Percentiles rank a stretch among this genome's conserved stretches.
phyloP scores from a whole-genome alignment of 2,888 invertebrate species.

The Lagria hirta region DNA sequence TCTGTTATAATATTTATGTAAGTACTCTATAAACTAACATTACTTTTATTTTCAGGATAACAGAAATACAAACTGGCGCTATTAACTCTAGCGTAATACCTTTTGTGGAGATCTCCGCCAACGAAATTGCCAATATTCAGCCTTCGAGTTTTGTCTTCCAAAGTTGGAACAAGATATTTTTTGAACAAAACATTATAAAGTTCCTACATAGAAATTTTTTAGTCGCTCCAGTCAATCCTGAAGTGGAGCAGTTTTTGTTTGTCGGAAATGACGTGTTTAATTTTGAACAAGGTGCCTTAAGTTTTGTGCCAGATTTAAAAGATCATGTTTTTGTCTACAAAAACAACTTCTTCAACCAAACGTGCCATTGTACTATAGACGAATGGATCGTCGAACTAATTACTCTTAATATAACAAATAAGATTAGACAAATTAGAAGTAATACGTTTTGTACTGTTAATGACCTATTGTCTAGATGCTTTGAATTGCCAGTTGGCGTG shows the following conservation, averaged over 20 bases:
- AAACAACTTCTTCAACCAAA: constrained; percentile 64
- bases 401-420: constrained; percentile 51
- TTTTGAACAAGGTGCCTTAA: constrained; percentile 58
- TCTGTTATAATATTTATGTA: constrained; percentile 2
- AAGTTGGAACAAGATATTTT: constrained; percentile 64
- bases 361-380: constrained; percentile 65
- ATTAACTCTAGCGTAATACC: constrained; percentile 67
- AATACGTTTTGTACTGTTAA: constrained; percentile 67
- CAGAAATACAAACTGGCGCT: constrained; percentile 63
- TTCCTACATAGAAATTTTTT: constrained; percentile 54
- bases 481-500: constrained; percentile 65
- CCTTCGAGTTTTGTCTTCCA: constrained; percentile 64
- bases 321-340: constrained; percentile 56
- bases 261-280: constrained; percentile 61
- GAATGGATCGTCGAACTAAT: constrained; percentile 58
- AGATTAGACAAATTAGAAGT: constrained; percentile 54
- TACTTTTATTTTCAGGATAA: constrained; percentile 60
- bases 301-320: constrained; percentile 61
- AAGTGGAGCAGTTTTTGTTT: constrained; percentile 55
- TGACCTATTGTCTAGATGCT: constrained; percentile 63
- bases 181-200: constrained; percentile 68
- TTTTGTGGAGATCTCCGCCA: constrained; percentile 61
- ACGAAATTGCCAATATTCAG: constrained; percentile 62
- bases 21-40: not conserved
- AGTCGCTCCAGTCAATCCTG: constrained; percentile 45